These are phyloP conservation scores for Hystrix cristata DNA, from an alignment of 2,113 vertebrate genomes.

Conservation along the genomic window DNA sequence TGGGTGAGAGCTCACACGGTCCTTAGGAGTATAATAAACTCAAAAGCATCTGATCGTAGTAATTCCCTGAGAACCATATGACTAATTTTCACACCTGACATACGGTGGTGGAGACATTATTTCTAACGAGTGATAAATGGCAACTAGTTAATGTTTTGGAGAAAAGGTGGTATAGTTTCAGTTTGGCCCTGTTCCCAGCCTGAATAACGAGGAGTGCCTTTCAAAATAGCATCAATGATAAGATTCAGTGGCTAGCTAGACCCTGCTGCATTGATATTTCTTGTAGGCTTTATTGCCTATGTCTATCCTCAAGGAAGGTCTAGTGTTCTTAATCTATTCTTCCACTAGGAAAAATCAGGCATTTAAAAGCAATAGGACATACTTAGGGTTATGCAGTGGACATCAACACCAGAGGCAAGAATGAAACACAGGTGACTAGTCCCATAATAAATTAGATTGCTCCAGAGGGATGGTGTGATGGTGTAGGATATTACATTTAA, in stretches of 20 bases:
- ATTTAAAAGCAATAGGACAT: slow-evolving; percentile 42
- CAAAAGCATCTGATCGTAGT: slow-evolving; percentile 62
- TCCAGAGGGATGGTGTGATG: background rate
- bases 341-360: slow-evolving; percentile 69
- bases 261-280: slow-evolving; percentile 27
- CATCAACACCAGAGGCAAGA: slow-evolving; percentile 47
- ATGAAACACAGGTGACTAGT: slow-evolving; percentile 39
- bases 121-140: slow-evolving; percentile 78
- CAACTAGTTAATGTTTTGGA: slow-evolving; percentile 72
- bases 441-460: background rate
- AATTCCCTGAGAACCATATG: slow-evolving; percentile 67
- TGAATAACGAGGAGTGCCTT: slow-evolving; percentile 57
- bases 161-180: slow-evolving; percentile 73
- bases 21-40: slow-evolving; percentile 43
- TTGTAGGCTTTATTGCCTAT: slow-evolving; percentile 51
- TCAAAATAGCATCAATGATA: slow-evolving; percentile 72
- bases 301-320: slow-evolving; percentile 35
- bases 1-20: background rate
- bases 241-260: slow-evolving; percentile 46
- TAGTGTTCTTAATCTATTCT: slow-evolving; percentile 67
- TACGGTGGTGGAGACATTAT: slow-evolving; percentile 67
- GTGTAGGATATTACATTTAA: background rate
- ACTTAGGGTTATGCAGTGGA: background rate
- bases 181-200: slow-evolving; percentile 73
- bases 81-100: slow-evolving; percentile 68